Base-by-base conservation (phyloP, 2,113 vertebrate species). In the Ictalurus furcatus region DNA sequence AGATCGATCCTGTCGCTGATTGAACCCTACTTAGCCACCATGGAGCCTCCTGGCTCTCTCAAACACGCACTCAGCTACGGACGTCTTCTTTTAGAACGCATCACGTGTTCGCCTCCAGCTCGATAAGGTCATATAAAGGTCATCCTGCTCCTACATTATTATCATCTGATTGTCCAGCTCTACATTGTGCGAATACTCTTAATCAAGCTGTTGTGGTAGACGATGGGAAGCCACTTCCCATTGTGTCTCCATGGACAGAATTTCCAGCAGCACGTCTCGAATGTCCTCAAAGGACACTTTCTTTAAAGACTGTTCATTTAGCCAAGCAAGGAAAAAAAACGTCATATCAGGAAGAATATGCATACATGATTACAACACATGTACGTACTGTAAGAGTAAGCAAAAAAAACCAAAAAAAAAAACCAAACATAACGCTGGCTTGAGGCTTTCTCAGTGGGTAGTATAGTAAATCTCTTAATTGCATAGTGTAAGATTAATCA, bases 401-500 rank as follows among this genome's bases (percentile, higher is more conserved):
- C 23, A 63, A 48, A 34, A 83, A 61, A 40, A 59, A 28, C 17
- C 6, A 16, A 71, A 73, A 28, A 71, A 73, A 28, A 23, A 79
- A n/a, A 73, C 88, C 86, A 90, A 17, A 85, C 88, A 85, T 86
- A 90, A 11, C 69, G 23, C 85, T 90, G 92, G 88, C 92, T 88
- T 90, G 90, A 91, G 90, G 85, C 88, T 85, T 85, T 90, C 91
- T 87, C 87, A 91, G 84, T 90, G 84, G 91, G 94, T 92, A 90
- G 92, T 90, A 88, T 88, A 91, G 91, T 79, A 83, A 88, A 89
- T 92, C 90, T 92, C 92, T 90, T 93, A 93, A 94, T 95, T 93
- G 92, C 91, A 90, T 94, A 94, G 92, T 90, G 93, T 92, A 88
- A 94, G 89, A 95, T 95, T 91, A 95, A 95, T 95, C 92, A 95